Evolutionary conservation across 2,113 vertebrate species (phyloP).

Genomic region (Ranitomeya variabilis): DNA sequence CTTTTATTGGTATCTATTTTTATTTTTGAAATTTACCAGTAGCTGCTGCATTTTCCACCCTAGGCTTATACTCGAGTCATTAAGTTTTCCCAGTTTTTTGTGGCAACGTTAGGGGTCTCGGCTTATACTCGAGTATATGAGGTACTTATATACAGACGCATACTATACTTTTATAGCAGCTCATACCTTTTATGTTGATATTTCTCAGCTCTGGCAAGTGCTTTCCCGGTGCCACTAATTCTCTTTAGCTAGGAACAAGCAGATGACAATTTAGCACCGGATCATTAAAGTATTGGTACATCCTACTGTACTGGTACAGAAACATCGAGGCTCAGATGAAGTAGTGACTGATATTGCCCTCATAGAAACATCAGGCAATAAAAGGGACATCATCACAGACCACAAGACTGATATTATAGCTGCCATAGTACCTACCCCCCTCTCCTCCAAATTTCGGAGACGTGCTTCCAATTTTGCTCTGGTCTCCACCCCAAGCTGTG

Average conservation of each 20-base stretch:
- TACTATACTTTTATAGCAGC: neutral
- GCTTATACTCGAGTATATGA: too few species aligned
- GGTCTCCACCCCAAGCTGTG: slow-evolving; percentile 91
- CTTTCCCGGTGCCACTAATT: slow-evolving; percentile 95
- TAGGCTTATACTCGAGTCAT: too few species aligned
- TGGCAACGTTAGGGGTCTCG: too few species aligned
- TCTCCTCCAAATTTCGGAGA: slow-evolving; percentile 88
- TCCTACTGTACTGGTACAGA: neutral
- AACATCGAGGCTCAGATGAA: slow-evolving; percentile 78
- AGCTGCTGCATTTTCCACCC: too few species aligned
- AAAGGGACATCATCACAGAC: slow-evolving; percentile 70
- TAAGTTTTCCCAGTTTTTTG: too few species aligned
- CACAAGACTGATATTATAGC: neutral
- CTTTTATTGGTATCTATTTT: too few species aligned
- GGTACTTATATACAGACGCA: neutral
- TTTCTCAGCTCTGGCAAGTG: slow-evolving; percentile 89
- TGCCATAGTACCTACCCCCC: slow-evolving; percentile 77
- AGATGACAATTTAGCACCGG: neutral
- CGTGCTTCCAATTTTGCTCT: slow-evolving; percentile 91
- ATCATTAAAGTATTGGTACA: neutral
- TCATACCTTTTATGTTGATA: slow-evolving; percentile 93
- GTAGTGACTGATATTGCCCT: slow-evolving; percentile 77
- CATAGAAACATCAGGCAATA: slow-evolving; percentile 66
- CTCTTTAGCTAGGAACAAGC: slow-evolving; percentile 79
- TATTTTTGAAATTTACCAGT: too few species aligned